Evolutionary conservation across 2,113 vertebrate species (phyloP), one percentile per base, ranked within the genome.

Genomic region (Periophthalmus modestus): DNA sequence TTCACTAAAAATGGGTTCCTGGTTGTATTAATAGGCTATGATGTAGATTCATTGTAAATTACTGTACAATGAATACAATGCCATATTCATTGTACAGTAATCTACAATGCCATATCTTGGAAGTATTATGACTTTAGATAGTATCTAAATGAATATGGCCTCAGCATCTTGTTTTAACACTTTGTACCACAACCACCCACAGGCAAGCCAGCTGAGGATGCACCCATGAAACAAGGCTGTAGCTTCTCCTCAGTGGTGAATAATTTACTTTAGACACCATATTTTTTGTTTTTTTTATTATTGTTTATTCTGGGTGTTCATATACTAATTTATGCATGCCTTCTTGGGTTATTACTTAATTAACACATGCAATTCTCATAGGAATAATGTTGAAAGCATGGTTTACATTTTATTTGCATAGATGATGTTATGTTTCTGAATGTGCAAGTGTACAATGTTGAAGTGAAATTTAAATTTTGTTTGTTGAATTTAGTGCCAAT

Each of bases 251-350:
- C 34, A 4, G 9, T 65, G 19, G 43, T 43, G 36, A 34, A 43
- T 65, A 65, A 39, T 62, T 33, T 19, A 34, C 14, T 34, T 10
- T n/a, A n/a, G n/a, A n/a, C n/a, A n/a, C n/a, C n/a, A n/a, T n/a
- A n/a, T n/a, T n/a, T n/a, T n/a, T n/a, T n/a, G n/a, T n/a, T n/a
- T n/a, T n/a, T n/a, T n/a, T n/a, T 19, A 54, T 33, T 33, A 18
- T 28, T 18, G 48, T 34, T n/a, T 65, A 65, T 12, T 65, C 19
- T 43, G 34, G 18, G 19, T 43, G 33, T 39, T 43, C n/a, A 39
- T 65, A 43, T 39, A 34, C 28, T 34, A n/a, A 65, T 65, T 63
- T 65, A 65, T 65, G 33, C 62, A 39, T 21, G 18, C 43, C 34
- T 13, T 16, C 52, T 55, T 55, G 52, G 19, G 7, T 55, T 36